Base-by-base conservation (phyloP, 2,113 vertebrate species). In the Dendropsophus ebraccatus region DNA sequence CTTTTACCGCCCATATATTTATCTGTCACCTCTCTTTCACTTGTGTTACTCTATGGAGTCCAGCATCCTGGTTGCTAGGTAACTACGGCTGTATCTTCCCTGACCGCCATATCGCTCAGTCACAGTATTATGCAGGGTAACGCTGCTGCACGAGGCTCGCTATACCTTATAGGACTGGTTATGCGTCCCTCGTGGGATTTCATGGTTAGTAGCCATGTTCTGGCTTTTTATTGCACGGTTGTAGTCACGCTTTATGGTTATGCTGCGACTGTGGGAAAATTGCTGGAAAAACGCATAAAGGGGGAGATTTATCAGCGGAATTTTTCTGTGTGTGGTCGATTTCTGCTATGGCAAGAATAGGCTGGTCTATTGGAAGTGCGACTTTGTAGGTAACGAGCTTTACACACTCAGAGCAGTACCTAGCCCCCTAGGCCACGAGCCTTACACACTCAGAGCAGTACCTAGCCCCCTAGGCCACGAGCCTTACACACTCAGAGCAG, bases 51-150 rank as follows among this genome's bases (percentile, higher is more conserved):
- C 41, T 30, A 52, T 52, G 28, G 50, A 12, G 75, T 58, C 52
- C 76, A 23, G 76, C 30, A 14, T 41, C n/a, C 25, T 41, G 52
- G 77, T 80, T 80, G 77, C 77, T 80, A 60, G 30, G 54, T 13
- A 80, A 80, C 54, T 37, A 6, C 76, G 13, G 25, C 30, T 23
- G 50, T 11, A 56, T 58, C 32, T 58, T 58, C 76, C 76, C 32
- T 30, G 50, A 78, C 28, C 30, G 28, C 28, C 49, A 54, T 75
- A 49, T 7, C 16, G 45, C 47, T 25, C 45, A 17, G 45, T 41
- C 41, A 28, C 72, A 14, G n/a, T 45, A 49, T 32, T 6, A 41
- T 41, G 41, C 41, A 8, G 41, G 41, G 3, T 41, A 41, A 7
- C 1, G 62, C 62, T 67, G 62, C 62, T 32, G 62, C 62, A 32